Evolutionary conservation across 2,113 vertebrate species (phyloP).

Genomic region (Xenus cinereus): DNA sequence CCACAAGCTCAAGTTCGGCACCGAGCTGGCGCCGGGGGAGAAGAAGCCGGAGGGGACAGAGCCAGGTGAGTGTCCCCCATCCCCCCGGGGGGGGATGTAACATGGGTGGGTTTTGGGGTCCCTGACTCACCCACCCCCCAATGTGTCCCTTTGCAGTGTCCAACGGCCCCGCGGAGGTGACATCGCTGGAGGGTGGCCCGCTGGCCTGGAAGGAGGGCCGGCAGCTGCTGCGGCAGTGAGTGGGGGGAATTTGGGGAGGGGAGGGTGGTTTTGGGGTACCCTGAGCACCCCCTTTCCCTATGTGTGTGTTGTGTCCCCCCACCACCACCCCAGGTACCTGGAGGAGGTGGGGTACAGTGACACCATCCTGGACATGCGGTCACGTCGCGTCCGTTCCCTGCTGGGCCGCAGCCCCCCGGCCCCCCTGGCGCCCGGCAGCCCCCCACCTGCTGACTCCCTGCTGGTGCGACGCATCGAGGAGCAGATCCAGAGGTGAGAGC

Average conservation of each 20-base stretch:
- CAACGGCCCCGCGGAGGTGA: slow-evolving; percentile 83
- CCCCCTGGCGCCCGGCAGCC: not conserved
- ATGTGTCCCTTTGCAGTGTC: slow-evolving; percentile 69
- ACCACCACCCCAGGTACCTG: slow-evolving; percentile 77
- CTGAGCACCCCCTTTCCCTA: not conserved
- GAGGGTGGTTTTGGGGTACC: not conserved
- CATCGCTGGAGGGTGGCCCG: slow-evolving; percentile 82
- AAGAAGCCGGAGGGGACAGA: slow-evolving; percentile 80
- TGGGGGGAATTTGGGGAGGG: not conserved
- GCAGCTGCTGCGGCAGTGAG: slow-evolving; percentile 90
- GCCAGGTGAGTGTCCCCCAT: slow-evolving; percentile 13
- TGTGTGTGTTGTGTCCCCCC: too few relatives aligned
- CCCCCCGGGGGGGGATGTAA: too few relatives aligned
- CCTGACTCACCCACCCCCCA: not conserved
- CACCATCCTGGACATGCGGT: slow-evolving; percentile 90
- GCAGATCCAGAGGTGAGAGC: slow-evolving; percentile 86
- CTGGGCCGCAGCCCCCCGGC: slow-evolving; percentile 77
- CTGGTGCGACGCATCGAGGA: slow-evolving; percentile 89
- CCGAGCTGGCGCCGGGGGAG: slow-evolving; percentile 82
- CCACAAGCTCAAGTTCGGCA: slow-evolving; percentile 89
- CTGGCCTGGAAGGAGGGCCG: slow-evolving; percentile 92
- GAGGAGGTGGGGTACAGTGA: slow-evolving; percentile 93
- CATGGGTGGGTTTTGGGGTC: not conserved
- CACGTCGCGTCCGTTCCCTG: slow-evolving; percentile 86
- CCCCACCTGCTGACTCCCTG: slow-evolving; percentile 73